phyloP scores from a whole-genome alignment of 2,113 vertebrate species.

The Lophotis ruficrista region DNA sequence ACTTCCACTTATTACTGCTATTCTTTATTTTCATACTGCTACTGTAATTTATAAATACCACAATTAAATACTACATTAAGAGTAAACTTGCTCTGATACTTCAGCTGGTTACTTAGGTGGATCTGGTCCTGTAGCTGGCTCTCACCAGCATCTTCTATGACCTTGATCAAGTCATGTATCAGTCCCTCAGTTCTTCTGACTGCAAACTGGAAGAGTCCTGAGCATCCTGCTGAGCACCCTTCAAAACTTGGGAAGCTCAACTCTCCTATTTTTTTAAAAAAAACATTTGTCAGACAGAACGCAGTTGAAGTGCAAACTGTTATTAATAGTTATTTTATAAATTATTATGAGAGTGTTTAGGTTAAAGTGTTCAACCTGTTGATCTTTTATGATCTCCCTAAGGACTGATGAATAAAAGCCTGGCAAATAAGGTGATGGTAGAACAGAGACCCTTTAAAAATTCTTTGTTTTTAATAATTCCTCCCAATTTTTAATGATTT shows the following conservation, averaged over 20 bases:
- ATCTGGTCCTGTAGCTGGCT: neutral
- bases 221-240: neutral
- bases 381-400: neutral
- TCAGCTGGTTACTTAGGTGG: neutral
- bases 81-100: neutral
- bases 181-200: neutral
- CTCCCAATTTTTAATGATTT: neutral
- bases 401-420: neutral
- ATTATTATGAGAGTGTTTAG: neutral
- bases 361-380: neutral
- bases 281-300: rapidly evolving
- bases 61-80: neutral
- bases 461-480: neutral
- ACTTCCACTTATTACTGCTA: neutral
- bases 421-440: neutral
- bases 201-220: neutral
- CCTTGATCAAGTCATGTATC: neutral
- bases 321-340: neutral
- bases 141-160: neutral
- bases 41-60: neutral
- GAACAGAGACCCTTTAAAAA: neutral
- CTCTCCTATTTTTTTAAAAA: neutral
- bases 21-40: neutral
- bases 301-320: neutral
- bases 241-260: neutral